Evolutionary conservation across 2,888 invertebrate species (phyloP).

Genomic region (Amphipyra berbera): DNA sequence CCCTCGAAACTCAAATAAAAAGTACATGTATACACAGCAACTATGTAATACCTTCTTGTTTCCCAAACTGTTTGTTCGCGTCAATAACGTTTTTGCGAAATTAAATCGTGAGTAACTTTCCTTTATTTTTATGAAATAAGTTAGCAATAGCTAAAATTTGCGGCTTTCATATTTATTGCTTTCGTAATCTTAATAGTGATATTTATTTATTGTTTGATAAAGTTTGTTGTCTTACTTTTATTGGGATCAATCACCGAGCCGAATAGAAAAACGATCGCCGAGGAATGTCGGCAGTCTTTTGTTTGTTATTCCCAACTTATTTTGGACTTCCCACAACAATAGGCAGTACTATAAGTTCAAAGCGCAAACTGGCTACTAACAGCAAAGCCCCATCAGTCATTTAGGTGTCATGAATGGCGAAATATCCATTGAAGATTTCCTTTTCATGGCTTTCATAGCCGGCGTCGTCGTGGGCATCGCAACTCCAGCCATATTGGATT

Average conservation of each 20-base stretch:
- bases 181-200: slow-evolving; percentile 35
- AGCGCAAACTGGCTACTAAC: slow-evolving; percentile 47
- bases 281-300: slow-evolving; percentile 36
- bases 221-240: slow-evolving; percentile 15
- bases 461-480: slow-evolving; percentile 47
- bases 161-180: slow-evolving; percentile 37
- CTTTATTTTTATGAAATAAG: slow-evolving; percentile 54
- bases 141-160: slow-evolving; percentile 30
- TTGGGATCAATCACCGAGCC: slow-evolving; percentile 21
- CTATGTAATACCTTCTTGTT: slow-evolving; percentile 30
- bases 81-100: slow-evolving; percentile 54
- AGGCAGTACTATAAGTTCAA: slow-evolving; percentile 31
- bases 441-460: slow-evolving; percentile 70
- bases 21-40: slow-evolving; percentile 17
- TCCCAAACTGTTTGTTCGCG: slow-evolving; percentile 41
- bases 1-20: slow-evolving; percentile 36
- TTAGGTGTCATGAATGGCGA: slow-evolving; percentile 66
- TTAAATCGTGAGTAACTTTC: slow-evolving; percentile 54
- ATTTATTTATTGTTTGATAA: slow-evolving; percentile 30
- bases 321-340: slow-evolving; percentile 46
- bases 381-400: slow-evolving; percentile 71
- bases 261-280: slow-evolving; percentile 9
- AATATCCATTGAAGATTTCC: slow-evolving; percentile 76
- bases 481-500: slow-evolving; percentile 66
- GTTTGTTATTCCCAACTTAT: slow-evolving; percentile 33